Base-by-base conservation (phyloP, 2,797 vertebrate genomes). In the Sardinella longiceps region DNA sequence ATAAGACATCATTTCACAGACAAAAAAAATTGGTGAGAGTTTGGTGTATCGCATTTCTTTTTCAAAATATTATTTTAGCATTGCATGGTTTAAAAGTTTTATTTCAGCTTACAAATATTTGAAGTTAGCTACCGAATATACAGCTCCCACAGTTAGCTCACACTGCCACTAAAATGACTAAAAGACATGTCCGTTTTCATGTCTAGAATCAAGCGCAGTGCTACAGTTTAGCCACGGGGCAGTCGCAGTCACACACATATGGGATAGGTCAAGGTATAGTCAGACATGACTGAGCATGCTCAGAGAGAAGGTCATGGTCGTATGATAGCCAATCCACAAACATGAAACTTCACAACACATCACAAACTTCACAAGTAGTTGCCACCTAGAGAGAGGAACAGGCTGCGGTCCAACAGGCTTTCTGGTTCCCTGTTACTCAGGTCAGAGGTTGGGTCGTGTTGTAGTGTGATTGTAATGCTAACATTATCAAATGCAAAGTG, bases 201-300 rank as follows among this genome's bases (percentile, higher is more conserved):
- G 6, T n/a, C 15, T n/a, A 60, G 56, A 60, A 60, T 60, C n/a
- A 60, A 60, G n/a, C 25, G n/a, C 9, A 60, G 51, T 20, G 6
- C 51, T 20, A 11, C 3, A 7, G 2, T 3, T 45, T 48, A 48
- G 1, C 10, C 7, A 10, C 46, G 3, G 14, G 4, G 85, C 84
- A 83, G 83, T 88, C 86, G 84, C 83, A 86, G 91, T 90, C 91
- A 90, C 87, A 90, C 91, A 90, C 87, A 90, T 89, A 88, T 80
- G 66, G 87, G 80, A 90, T 89, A 88, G 88, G 88, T 91, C 89
- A 85, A 46, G 87, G 82, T 87, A 81, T 30, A 60, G 87, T 87
- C 80, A 33, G 84, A 81, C 87, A 86, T 80, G 84, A 81, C 80
- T 82, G 84, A 82, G 87, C 43, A 86, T 53, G 81, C 30, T 66